Percentiles rank a stretch among this genome's conserved stretches.
These are phyloP conservation scores for Fukomys damarensis DNA, from an alignment of 2,113 vertebrate species.

Conservation along the genomic window DNA sequence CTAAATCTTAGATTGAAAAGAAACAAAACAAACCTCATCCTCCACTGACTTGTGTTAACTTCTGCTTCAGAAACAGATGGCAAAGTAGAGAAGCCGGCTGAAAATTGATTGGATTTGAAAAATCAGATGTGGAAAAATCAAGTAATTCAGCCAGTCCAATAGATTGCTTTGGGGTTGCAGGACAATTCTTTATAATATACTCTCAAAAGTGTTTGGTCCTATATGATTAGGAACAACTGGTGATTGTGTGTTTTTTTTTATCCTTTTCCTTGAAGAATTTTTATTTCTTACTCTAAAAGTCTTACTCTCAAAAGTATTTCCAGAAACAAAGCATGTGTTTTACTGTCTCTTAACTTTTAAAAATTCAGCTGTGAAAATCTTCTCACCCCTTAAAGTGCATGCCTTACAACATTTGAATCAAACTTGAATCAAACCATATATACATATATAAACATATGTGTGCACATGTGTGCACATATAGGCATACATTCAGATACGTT, in stretches of 20 bases:
- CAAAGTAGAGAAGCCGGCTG: conserved; percentile 69
- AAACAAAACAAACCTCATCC: conserved; percentile 71
- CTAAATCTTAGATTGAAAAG: conserved; percentile 76
- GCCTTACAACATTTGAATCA: conserved; percentile 31
- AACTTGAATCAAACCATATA: not conserved
- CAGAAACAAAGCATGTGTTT: conserved; percentile 34
- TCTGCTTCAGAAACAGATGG: conserved; percentile 75
- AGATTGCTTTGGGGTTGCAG: conserved; percentile 46
- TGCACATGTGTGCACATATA: not conserved
- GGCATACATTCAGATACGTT: no score
- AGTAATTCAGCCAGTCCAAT: conserved; percentile 46
- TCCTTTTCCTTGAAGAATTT: not conserved
- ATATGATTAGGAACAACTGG: conserved; percentile 27
- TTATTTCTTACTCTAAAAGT: conserved; percentile 39
- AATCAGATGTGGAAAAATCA: conserved; percentile 71
- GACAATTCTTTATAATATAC: conserved; percentile 10
- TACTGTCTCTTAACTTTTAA: conserved; percentile 3
- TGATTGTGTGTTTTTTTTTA: conserved; percentile 33
- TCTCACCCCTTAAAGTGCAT: conserved; percentile 4
- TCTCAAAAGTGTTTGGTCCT: not conserved
- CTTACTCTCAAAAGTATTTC: conserved; percentile 6
- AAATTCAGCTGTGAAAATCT: conserved; percentile 44
- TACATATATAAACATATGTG: not conserved
- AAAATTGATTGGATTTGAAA: conserved; percentile 77
- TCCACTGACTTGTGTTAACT: conserved; percentile 60